Base-by-base conservation (phyloP, 35 echinoderm and acorn worm species). In the Hemicentrotus pulcherrimus region DNA sequence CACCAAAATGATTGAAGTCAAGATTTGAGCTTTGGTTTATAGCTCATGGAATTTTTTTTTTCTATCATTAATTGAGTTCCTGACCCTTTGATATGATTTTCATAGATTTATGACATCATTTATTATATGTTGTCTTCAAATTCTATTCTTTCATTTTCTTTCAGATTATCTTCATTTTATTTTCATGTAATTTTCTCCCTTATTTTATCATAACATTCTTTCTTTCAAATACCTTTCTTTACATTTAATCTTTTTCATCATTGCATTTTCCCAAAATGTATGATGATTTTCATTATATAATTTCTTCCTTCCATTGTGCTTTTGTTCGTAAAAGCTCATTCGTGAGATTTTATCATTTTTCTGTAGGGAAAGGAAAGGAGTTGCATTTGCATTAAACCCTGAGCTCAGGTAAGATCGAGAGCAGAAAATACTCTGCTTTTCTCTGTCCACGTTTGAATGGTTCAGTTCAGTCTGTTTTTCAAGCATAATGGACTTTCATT, bases 341-440 rank as follows among this genome's bases (percentile, higher is more conserved):
- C 28, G 19, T 78, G 65, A 78, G 65, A 78, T 78, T 78, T 78
- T 78, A 78, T 78, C 28, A 78, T 78, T 78, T 78, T 28, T 90
- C 88, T 47, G 2, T 90, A 90, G 88, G 88, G 88, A 90, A 90
- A 90, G 46, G 88, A 90, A 90, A 47, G 88, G 88, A 90, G 32
- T 33, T 47, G 88, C 88, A 47, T 90, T 33, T 47, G 88, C 88
- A 47, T 90, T 90, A 90, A 90, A 90, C 19, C 88, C 88, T 90
- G 88, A 90, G 9, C 88, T 90, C 88, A 90, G 88, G 88, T 90
- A 90, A 90, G 88, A 90, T 31, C 19, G 65, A 78, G 19, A 22
- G 28, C 28, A 78, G 22, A 78, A n/a, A 2, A n/a, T 28, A 8
- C 28, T 78, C 6, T 78, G 28, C 28, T 78, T 28, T n/a, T n/a